A percentile compares a stretch with the other conserved stretches of the same genome.
These are phyloP conservation scores for Coremacera marginata DNA, from an alignment of 2,888 invertebrate species.

Conservation along the genomic window DNA sequence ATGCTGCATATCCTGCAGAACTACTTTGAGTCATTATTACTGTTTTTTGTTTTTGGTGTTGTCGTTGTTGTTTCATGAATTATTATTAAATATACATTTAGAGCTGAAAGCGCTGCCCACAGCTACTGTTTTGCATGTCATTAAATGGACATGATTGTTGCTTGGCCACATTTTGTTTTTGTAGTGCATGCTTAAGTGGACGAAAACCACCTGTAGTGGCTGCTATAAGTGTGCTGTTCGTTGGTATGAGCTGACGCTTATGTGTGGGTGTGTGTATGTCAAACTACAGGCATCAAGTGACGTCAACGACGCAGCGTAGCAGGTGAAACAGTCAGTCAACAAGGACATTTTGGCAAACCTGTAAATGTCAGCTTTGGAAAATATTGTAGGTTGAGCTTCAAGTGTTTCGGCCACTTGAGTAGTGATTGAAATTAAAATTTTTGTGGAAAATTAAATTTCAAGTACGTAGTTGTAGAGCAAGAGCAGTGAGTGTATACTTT, in stretches of 20 bases:
- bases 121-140: background rate
- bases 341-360: background rate
- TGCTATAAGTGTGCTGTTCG: no score
- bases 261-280: background rate
- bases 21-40: no score
- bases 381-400: background rate
- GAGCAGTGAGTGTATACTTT: background rate
- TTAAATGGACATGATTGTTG: slow-evolving; percentile 16
- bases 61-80: background rate
- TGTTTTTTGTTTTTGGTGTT: background rate
- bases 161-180: slow-evolving; percentile 22
- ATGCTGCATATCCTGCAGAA: background rate
- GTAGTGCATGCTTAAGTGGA: slow-evolving; percentile 31
- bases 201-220: slow-evolving; percentile 27
- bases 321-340: background rate
- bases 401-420: slow-evolving; percentile 2
- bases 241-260: background rate
- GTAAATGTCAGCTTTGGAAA: background rate
- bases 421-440: slow-evolving; percentile 33
- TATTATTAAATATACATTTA: slow-evolving; percentile 23
- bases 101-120: background rate
- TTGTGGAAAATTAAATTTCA: slow-evolving; percentile 18
- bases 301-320: background rate
- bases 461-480: background rate
- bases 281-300: background rate